Evolutionary conservation across 37 sponge, comb jelly and placozoan genomes (phyloP), one percentile per base, ranked within the genome.

Genomic region (Mnemiopsis leidyi): DNA sequence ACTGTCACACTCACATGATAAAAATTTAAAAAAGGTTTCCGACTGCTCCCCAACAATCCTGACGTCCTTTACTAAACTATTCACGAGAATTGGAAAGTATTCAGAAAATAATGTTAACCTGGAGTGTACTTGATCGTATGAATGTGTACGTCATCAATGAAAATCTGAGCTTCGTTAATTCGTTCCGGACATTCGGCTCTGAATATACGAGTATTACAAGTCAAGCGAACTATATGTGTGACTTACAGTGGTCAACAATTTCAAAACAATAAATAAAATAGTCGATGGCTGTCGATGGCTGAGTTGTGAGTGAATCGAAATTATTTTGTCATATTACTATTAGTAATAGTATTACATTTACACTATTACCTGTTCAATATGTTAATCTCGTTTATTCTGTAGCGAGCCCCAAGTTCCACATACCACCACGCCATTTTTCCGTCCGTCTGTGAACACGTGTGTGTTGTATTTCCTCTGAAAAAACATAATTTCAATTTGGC

Each of bases 381-480:
- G 30, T 71, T 71, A 5, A 71, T 71, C 75, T 71, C 75, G 75
- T 71, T 71, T 13, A 71, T 71, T 7, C 5, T 5, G 20, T 71
- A 28, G 2, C n/a, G 5, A 23, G 30, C 75, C 30, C 30, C 30
- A 5, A 71, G 75, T 5, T 71, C 75, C 25, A 71, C 75, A 24
- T 23, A 71, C 75, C 75, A 71, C 75, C 75, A 71, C 20, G 75
- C 75, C 30, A 3, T 71, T 71, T 71, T 71, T 29, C 30, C 30
- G 30, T 71, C 75, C n/a, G 25, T 71, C 3, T 71, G 5, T 7
- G 3, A 23, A 18, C 20, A 13, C 25, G 75, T 71, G 75, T 71
- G 75, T 13, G 75, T 71, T 28, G 75, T 71, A 18, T 71, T 5
- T 23, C 75, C 75, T 29, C 75, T 71, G 30, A 7, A 28, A n/a